phyloP scores from a whole-genome alignment of 2,113 vertebrate genomes.

The Numenius arquata region DNA sequence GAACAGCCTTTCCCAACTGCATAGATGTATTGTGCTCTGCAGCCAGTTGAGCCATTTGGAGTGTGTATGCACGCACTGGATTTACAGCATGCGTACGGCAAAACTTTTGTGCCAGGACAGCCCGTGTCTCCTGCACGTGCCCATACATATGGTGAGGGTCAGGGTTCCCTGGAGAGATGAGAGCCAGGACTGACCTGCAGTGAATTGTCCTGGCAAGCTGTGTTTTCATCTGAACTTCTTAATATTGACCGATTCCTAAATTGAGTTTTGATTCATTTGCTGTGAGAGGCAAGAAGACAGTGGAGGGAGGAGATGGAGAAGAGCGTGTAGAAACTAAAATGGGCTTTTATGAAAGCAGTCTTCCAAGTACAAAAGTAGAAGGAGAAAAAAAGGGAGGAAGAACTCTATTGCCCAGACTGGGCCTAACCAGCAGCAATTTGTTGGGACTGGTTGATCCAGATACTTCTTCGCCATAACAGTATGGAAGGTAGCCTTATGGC shows the following conservation, averaged over 20 bases:
- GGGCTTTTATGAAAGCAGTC: background rate
- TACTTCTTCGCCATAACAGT: background rate
- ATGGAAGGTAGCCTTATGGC: background rate
- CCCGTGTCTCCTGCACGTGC: background rate
- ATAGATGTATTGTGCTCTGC: background rate
- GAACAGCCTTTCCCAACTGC: background rate
- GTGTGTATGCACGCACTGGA: background rate
- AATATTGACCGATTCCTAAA: background rate
- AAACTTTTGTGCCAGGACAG: background rate
- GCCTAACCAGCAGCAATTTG: background rate
- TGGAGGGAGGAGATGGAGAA: background rate
- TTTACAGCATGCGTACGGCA: fast-evolving
- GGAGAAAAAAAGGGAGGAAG: background rate
- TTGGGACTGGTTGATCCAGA: background rate
- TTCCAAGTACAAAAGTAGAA: background rate
- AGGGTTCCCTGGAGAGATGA: background rate
- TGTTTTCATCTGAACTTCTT: background rate
- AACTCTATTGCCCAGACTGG: background rate
- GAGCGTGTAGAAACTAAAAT: background rate
- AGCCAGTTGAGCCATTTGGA: background rate
- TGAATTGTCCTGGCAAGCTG: background rate
- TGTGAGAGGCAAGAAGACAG: background rate
- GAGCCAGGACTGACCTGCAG: background rate
- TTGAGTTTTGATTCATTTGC: background rate
- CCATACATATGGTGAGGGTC: fast-evolving